Evolutionary conservation across 2,888 invertebrate genomes (phyloP).

Genomic region (Formica aserva): DNA sequence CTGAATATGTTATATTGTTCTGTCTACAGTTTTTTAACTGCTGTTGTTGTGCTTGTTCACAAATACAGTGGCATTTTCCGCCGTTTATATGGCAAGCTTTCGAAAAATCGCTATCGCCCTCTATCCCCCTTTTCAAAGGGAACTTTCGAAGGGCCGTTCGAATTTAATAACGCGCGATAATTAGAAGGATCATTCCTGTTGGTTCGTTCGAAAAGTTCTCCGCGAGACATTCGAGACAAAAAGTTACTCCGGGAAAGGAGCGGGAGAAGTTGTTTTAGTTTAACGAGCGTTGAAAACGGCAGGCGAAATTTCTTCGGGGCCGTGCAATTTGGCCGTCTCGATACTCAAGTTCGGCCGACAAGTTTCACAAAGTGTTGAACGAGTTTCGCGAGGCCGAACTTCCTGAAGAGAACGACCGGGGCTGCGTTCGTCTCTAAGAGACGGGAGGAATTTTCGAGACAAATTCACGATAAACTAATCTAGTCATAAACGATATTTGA

Average conservation of each 20-base stretch:
- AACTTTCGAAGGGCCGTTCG: neutral
- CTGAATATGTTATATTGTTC: slow-evolving; percentile 41
- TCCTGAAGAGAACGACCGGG: neutral
- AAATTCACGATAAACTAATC: neutral
- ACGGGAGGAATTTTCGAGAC: neutral
- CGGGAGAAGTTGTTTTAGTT: neutral
- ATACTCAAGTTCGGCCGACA: neutral
- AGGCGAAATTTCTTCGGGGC: neutral
- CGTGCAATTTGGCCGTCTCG: slow-evolving; percentile 10
- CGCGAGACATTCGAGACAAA: neutral
- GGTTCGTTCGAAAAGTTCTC: slow-evolving; percentile 8
- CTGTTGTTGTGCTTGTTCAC: slow-evolving; percentile 29
- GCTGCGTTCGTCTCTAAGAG: neutral
- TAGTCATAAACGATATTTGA: neutral
- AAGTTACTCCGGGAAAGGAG: neutral
- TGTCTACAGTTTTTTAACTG: slow-evolving; percentile 31
- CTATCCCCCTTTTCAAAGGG: neutral
- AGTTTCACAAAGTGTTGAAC: slow-evolving; percentile 24
- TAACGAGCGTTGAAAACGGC: slow-evolving; percentile 19
- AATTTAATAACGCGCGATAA: slow-evolving; percentile 7
- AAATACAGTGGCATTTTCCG: neutral
- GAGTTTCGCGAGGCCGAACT: slow-evolving; percentile 18
- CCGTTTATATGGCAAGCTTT: neutral
- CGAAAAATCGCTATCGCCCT: neutral
- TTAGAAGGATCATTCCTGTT: neutral